Base-by-base conservation (phyloP, 30 jellyfish, hydroid and myxozoan genomes). In the Hydra vulgaris region DNA sequence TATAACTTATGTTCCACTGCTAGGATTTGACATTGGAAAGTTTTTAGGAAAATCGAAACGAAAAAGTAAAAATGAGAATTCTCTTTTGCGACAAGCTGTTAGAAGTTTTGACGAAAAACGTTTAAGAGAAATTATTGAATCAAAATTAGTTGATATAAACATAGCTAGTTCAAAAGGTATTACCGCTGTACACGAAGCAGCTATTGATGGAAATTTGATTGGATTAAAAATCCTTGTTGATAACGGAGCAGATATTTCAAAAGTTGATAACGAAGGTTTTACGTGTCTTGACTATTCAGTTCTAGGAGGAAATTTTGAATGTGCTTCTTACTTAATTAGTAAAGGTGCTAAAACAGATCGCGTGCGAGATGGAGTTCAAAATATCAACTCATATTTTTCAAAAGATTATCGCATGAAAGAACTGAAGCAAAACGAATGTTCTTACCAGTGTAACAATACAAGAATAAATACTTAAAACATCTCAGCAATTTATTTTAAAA, bases 171-270 rank as follows among this genome's bases (percentile, higher is more conserved):
- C 76, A 16, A 21, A 54, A 4, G 82, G 82, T 8, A 74, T 74
- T n/a, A 74, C 82, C 25, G 82, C 82, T 15, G 24, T 74, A 24
- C 82, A 74, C 74, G 82, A 74, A 24, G 82, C 82, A 74, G 82
- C 82, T 24, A 25, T 74, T 74, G 82, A 74, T 24, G 82, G 82
- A 4, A 74, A 74, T 20, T 24, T 74, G 4, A 24, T 66, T 18
- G 69, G 40, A 24, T 24, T 74, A 24, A 21, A 74, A 74, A 74
- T 74, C n/a, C 54, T 74, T 21, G 40, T 74, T 24, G 71, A 24
- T 66, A 74, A 74, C 16, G 82, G 82, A 16, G 69, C 82, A 16
- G 68, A 54, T 74, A 24, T 74, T 24, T 8, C 24, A 22, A 40
- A 74, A 24, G 25, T 66, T 21, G 82, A 74, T 66, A 40, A 24